These are phyloP conservation scores for Ophion ellenae DNA, from an alignment of 2,888 invertebrate genomes.

Conservation along the genomic window DNA sequence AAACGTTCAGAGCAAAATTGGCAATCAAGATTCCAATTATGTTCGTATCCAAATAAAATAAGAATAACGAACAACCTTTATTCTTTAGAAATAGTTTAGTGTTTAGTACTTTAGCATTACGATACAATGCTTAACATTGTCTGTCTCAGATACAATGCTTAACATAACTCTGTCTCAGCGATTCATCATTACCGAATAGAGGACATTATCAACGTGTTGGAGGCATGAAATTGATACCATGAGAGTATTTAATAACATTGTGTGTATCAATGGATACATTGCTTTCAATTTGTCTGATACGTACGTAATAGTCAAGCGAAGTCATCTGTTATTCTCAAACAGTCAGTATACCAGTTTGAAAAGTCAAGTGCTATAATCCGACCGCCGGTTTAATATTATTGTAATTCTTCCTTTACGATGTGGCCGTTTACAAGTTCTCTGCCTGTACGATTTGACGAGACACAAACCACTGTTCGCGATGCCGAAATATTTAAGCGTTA, in stretches of 20 bases:
- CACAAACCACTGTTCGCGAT: slow-evolving; percentile 68
- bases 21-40: neutral
- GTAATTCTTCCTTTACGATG: slow-evolving; percentile 20
- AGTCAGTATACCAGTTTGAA: slow-evolving; percentile 69
- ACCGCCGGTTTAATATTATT: slow-evolving; percentile 32
- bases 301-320: slow-evolving; percentile 27
- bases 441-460: slow-evolving; percentile 55
- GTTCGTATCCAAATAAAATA: neutral
- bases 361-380: slow-evolving; percentile 69
- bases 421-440: slow-evolving; percentile 60
- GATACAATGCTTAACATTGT: too few relatives aligned
- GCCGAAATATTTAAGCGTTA: slow-evolving; percentile 53
- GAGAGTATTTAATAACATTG: too few relatives aligned
- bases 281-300: slow-evolving; percentile 20
- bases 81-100: neutral
- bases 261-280: slow-evolving; percentile 7
- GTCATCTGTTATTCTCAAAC: slow-evolving; percentile 66
- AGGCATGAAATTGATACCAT: too few relatives aligned
- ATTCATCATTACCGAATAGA: too few relatives aligned
- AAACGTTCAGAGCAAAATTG: neutral
- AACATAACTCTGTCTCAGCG: too few relatives aligned
- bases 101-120: too few relatives aligned
- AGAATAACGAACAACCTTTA: too few relatives aligned
- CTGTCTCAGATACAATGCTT: too few relatives aligned
- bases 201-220: too few relatives aligned